A percentile compares a stretch with the other conserved stretches of the same genome.
These are phyloP conservation scores for Rhabditoides inermis DNA, from an alignment of 2,888 invertebrate species.

Conservation along the genomic window DNA sequence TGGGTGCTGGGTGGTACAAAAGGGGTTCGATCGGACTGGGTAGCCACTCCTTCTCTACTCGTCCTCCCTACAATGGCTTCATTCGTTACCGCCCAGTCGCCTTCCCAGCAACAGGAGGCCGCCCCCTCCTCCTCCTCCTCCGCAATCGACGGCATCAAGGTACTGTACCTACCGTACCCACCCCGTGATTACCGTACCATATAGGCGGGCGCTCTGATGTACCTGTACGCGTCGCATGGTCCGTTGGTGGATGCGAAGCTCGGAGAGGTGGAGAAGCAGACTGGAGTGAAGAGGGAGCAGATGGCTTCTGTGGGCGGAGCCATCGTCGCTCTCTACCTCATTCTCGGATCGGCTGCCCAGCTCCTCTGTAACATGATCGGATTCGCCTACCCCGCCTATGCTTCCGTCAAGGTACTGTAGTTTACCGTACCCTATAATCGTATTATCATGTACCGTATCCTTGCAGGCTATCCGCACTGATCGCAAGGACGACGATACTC, in stretches of 20 bases:
- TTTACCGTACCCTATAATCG: not conserved
- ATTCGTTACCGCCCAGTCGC: too few relatives aligned
- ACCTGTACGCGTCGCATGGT: constrained; percentile 16
- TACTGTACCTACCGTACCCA: too few relatives aligned
- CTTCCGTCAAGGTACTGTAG: constrained; percentile 19
- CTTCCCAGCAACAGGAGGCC: too few relatives aligned
- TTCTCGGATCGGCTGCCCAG: constrained; percentile 56
- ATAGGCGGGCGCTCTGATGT: too few relatives aligned
- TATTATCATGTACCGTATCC: not conserved
- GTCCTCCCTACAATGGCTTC: too few relatives aligned
- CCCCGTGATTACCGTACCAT: too few relatives aligned
- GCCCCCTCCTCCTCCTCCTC: too few relatives aligned
- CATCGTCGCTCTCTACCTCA: constrained; percentile 19
- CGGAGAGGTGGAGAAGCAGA: constrained; percentile 7
- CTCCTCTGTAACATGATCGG: constrained; percentile 34
- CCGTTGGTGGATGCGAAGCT: constrained; percentile 10
- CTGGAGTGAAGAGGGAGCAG: constrained; percentile 15
- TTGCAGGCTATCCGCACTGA: constrained; percentile 56
- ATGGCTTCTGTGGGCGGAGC: constrained; percentile 14
- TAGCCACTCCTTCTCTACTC: too few relatives aligned
- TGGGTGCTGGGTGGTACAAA: too few relatives aligned
- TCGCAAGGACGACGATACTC: constrained; percentile 53
- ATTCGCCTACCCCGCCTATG: constrained; percentile 31
- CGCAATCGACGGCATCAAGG: too few relatives aligned
- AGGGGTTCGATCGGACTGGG: too few relatives aligned